These are phyloP conservation scores for Pluvialis apricaria DNA, from an alignment of 2,113 vertebrate species.

Conservation along the genomic window DNA sequence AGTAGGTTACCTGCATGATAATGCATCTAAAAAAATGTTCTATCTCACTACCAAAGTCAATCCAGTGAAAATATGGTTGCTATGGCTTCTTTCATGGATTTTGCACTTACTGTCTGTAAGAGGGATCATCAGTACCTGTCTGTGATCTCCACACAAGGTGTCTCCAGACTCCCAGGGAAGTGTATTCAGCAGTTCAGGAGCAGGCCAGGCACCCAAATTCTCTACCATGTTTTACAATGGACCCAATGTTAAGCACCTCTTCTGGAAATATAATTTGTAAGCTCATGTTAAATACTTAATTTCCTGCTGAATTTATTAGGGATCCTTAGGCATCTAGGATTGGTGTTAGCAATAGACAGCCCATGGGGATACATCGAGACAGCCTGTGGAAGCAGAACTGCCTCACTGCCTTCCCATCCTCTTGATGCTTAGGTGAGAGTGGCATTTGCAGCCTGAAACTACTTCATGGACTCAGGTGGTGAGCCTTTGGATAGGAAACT, in stretches of 20 bases:
- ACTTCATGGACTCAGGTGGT: not conserved
- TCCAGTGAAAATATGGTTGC: not conserved
- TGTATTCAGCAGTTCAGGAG: not conserved
- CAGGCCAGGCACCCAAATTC: not conserved
- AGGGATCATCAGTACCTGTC: not conserved
- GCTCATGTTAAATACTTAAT: not conserved
- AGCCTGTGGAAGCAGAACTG: not conserved
- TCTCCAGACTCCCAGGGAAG: not conserved
- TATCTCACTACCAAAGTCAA: not conserved
- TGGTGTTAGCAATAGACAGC: not conserved
- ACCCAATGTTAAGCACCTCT: not conserved
- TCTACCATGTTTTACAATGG: not conserved
- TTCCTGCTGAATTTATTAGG: not conserved
- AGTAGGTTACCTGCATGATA: not conserved
- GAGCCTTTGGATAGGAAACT: not conserved
- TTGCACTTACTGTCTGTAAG: not conserved
- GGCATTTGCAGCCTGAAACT: not conserved
- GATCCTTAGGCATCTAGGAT: not conserved
- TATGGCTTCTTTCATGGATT: not conserved
- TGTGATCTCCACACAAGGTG: conserved; percentile 12
- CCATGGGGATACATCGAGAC: not conserved
- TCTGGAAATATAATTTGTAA: not conserved
- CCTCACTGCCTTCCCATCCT: not conserved
- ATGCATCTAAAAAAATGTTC: not conserved
- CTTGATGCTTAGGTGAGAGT: not conserved